Conservation (phyloP, 2,113 vertebrate genomes). For the Lutjanus erythropterus region DNA sequence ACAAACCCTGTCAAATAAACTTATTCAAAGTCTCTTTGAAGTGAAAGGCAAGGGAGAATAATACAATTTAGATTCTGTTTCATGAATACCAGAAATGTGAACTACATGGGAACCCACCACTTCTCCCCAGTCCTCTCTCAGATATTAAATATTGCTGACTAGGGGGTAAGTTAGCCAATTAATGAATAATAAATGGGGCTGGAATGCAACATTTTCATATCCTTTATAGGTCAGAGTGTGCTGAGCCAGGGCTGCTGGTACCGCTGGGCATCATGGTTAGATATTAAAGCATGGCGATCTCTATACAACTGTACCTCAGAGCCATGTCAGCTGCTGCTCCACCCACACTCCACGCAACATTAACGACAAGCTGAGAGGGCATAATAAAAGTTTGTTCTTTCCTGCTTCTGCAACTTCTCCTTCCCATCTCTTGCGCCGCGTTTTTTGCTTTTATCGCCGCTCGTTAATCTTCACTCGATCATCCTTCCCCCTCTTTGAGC, state of each 20-base stretch:
- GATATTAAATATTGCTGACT: slow-evolving; percentile 85
- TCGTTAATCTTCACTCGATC: slow-evolving; percentile 72
- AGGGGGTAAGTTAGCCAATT: slow-evolving; percentile 77
- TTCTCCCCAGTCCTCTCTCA: slow-evolving; percentile 56
- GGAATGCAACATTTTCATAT: slow-evolving; percentile 78
- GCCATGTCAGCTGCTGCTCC: slow-evolving; percentile 69
- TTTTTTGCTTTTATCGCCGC: slow-evolving; percentile 66
- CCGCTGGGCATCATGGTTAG: slow-evolving; percentile 71
- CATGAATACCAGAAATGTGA: slow-evolving; percentile 68
- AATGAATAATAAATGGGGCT: slow-evolving; percentile 83
- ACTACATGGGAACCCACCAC: slow-evolving; percentile 51
- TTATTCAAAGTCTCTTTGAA: slow-evolving; percentile 72
- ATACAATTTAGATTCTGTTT: slow-evolving; percentile 71
- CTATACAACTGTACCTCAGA: slow-evolving; percentile 68
- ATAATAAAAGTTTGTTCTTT: slow-evolving; percentile 68
- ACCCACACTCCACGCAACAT: slow-evolving; percentile 67
- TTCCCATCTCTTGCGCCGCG: slow-evolving; percentile 40
- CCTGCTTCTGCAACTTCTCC: slow-evolving; percentile 60
- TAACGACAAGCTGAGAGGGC: slow-evolving; percentile 71
- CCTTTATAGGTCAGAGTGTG: slow-evolving; percentile 79
- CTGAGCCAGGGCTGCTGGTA: slow-evolving; percentile 64
- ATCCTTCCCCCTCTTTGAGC: slow-evolving; percentile 55
- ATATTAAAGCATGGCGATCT: slow-evolving; percentile 74
- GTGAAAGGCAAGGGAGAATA: slow-evolving; percentile 54
- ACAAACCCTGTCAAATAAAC: slow-evolving; percentile 53